Evolutionary conservation across 2,113 vertebrate genomes (phyloP).

Genomic region (Gulo gulo): DNA sequence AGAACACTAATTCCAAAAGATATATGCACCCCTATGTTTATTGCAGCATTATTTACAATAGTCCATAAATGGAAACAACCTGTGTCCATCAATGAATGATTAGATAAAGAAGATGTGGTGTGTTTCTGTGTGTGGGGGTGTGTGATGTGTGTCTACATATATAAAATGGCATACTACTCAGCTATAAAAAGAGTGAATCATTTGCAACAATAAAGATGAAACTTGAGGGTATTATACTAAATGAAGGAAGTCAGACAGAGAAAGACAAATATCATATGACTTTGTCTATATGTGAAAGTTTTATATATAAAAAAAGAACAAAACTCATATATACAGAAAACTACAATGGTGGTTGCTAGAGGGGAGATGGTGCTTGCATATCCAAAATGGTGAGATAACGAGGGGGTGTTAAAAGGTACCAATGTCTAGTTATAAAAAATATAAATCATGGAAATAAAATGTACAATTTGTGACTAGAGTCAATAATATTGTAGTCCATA

Average conservation of each 20-base stretch:
- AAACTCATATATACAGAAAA: not conserved
- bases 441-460: not conserved
- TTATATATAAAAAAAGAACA: not conserved
- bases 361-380: not conserved
- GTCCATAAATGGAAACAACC: not conserved
- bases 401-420: not conserved
- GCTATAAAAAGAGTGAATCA: not conserved
- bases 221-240: not conserved
- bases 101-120: not conserved
- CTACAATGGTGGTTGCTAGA: not conserved
- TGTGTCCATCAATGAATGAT: not conserved
- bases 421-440: not conserved
- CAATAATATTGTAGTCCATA: not conserved
- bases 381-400: not conserved
- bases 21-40: not conserved
- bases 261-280: not conserved
- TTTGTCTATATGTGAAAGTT: not conserved
- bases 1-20: not conserved
- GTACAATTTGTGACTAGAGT: not conserved
- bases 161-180: not conserved
- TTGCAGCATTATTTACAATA: not conserved
- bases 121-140: not conserved
- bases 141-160: not conserved
- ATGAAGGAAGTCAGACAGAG: not conserved
- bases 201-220: not conserved